Conservation (phyloP, 2,888 invertebrate genomes). For the Pristionchus exspectatus region DNA sequence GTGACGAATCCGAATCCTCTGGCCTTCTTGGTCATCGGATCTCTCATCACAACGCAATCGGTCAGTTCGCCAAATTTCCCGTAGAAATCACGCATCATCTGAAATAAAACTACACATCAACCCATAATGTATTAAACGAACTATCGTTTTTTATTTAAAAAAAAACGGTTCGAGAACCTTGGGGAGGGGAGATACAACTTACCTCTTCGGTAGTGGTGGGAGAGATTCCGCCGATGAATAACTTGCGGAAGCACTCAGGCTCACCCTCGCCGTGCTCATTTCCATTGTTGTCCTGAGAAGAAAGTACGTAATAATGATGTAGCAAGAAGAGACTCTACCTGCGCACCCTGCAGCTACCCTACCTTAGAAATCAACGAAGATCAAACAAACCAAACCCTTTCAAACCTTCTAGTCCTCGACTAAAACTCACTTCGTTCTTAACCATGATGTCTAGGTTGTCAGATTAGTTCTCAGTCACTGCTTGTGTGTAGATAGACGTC, state of each 20-base stretch:
- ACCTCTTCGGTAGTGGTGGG: slow-evolving; percentile 68
- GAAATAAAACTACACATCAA: neutral
- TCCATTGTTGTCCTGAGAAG: slow-evolving; percentile 40
- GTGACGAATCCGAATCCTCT: slow-evolving; percentile 98
- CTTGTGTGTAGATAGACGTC: slow-evolving; percentile 45
- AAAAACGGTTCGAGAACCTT: neutral
- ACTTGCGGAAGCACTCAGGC: slow-evolving; percentile 67
- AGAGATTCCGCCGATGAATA: slow-evolving; percentile 70
- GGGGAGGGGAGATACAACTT: neutral
- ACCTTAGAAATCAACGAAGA: neutral
- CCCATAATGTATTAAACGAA: neutral
- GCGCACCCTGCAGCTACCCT: slow-evolving; percentile 36
- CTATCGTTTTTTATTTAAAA: neutral
- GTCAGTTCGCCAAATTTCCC: slow-evolving; percentile 92
- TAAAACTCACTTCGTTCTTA: slow-evolving; percentile 53
- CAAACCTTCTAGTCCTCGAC: slow-evolving; percentile 16
- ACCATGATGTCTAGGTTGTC: slow-evolving; percentile 52
- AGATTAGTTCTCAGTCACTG: slow-evolving; percentile 37
- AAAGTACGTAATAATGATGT: neutral
- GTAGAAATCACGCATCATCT: slow-evolving; percentile 59
- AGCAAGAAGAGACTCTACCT: neutral
- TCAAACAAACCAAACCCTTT: neutral
- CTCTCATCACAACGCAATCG: slow-evolving; percentile 96
- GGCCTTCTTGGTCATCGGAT: slow-evolving; percentile 93
- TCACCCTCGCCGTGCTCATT: slow-evolving; percentile 49